Base-by-base conservation (phyloP, 2,113 vertebrate genomes). In the Diglossa brunneiventris region DNA sequence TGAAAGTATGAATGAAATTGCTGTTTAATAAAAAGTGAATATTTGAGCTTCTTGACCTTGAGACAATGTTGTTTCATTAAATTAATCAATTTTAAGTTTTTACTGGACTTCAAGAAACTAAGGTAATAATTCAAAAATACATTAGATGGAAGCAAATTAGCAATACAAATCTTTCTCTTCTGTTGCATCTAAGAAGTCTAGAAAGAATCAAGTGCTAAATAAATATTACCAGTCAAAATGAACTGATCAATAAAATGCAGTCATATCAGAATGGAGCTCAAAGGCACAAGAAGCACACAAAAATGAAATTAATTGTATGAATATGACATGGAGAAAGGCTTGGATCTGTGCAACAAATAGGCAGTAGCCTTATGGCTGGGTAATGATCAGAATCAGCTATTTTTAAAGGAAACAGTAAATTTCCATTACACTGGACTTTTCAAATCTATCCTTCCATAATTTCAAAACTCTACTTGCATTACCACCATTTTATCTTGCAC, bases 51-150 rank as follows among this genome's bases (percentile, higher is more conserved):
- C 76, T 95, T 93, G 89, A 91, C 75, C 76, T 87, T 89, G 79
- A 86, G 87, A 96, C 76, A 91, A 89, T 83, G 49, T 74, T 94
- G 49, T 96, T 96, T 96, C 94, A 96, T 96, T 95, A 97, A 95
- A 97, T 92, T 92, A 94, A 97, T 83, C 33, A 86, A 85, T 87
- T 95, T 90, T 74, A 94, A 90, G 49, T 93, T 96, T 95, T 94
- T 75, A 73, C 58, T 86, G 84, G 90, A 92, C 76, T 93, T 96
- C 21, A 59, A 84, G 78, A 96, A 93, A 91, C 68, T 89, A 74
- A 93, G 42, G 39, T 76, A 95, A 87, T 95, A 95, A 81, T 93
- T 95, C 90, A 91, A 22, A 81, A 93, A 80, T 53, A 31, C 44
- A 85, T 73, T 62, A 89, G 70, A 74, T 83, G 26, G 83, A 92